Percentiles rank a stretch among this genome's conserved stretches.
These are phyloP conservation scores for Alloplasta piceator DNA, from an alignment of 2,888 invertebrate genomes.

Conservation along the genomic window DNA sequence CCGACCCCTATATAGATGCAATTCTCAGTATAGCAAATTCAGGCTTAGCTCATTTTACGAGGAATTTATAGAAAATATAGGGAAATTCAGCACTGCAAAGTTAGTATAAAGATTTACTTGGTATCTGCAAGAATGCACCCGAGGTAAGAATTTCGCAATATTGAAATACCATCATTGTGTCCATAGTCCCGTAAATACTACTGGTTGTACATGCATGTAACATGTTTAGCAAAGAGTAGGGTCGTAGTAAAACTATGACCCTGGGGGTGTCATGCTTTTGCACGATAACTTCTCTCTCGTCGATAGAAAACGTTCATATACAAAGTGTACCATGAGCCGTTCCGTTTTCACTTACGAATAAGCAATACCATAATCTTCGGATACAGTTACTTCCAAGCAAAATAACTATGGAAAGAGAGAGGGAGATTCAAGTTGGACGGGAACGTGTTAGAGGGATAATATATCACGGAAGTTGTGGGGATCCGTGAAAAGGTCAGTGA, in stretches of 20 bases:
- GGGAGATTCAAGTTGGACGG: constrained; percentile 13
- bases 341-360: constrained; percentile 55
- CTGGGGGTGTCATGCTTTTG: constrained; percentile 34
- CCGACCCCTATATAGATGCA: no score
- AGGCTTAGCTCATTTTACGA: no score
- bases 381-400: constrained; percentile 27
- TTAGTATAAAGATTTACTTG: no score
- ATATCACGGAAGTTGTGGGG: constrained; percentile 50
- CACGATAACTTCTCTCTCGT: constrained; percentile 42
- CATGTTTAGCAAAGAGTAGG: constrained; percentile 18
- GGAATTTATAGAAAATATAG: no score
- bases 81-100: no score
- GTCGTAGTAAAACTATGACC: constrained; percentile 19
- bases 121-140: no score
- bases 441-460: constrained; percentile 36
- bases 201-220: background rate
- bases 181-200: constrained; percentile 1
- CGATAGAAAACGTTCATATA: constrained; percentile 28
- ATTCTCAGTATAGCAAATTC: no score
- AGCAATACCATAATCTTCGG: constrained; percentile 35
- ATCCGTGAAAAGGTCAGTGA: constrained; percentile 52
- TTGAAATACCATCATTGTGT: no score
- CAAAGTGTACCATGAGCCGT: constrained; percentile 34
- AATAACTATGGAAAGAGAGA: constrained; percentile 4
- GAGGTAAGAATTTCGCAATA: no score